Evolutionary conservation across 2,113 vertebrate species (phyloP).

Genomic region (Diadophis punctatus): DNA sequence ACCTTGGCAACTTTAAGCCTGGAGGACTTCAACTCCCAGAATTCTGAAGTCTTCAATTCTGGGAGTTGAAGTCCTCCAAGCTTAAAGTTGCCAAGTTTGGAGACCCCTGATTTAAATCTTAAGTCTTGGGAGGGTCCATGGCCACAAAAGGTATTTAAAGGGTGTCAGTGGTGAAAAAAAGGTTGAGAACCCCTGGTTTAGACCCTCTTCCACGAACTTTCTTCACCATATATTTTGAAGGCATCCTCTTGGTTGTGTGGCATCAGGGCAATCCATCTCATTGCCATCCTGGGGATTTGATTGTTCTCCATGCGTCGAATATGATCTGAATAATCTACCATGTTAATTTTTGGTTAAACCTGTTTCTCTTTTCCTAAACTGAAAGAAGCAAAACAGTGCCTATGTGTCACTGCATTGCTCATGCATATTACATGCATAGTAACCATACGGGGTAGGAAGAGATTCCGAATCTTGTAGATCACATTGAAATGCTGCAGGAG

Average conservation of each 20-base stretch:
- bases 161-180: background rate
- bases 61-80: too few species aligned
- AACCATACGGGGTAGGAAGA: background rate
- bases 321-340: accelerated
- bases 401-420: accelerated
- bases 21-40: too few species aligned
- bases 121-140: too few species aligned
- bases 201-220: background rate
- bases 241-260: background rate
- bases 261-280: background rate
- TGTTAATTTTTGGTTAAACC: background rate
- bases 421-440: accelerated
- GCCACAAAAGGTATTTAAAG: background rate
- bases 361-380: accelerated
- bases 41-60: too few species aligned
- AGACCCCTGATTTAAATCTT: background rate
- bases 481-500: background rate
- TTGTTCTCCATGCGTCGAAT: background rate
- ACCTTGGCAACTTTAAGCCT: too few species aligned
- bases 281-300: background rate
- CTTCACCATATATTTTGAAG: background rate
- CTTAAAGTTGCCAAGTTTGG: too few species aligned
- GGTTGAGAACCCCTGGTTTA: background rate
- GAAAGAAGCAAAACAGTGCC: background rate
- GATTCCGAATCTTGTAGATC: accelerated